Evolutionary conservation across 2,888 invertebrate species (phyloP).

Genomic region (Salticus scenicus): DNA sequence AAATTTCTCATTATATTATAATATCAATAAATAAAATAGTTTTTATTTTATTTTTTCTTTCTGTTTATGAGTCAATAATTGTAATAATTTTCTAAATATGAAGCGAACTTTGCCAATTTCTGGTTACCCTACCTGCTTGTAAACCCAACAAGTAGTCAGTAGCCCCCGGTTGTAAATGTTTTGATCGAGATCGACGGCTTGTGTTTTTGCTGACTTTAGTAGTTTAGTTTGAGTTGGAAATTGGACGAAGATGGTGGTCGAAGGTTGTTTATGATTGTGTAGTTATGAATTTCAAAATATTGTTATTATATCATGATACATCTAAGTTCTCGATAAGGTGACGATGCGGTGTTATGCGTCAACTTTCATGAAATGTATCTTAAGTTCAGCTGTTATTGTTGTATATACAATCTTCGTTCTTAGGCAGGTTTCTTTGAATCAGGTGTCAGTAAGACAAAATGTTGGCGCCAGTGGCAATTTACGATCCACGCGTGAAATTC

Average conservation of each 20-base stretch:
- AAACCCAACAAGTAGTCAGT: no score
- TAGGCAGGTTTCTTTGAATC: slow-evolving; percentile 60
- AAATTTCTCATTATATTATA: no score
- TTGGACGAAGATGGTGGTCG: neutral
- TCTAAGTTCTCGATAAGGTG: slow-evolving; percentile 15
- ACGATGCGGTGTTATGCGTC: slow-evolving; percentile 59
- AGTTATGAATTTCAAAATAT: neutral
- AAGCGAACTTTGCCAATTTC: no score
- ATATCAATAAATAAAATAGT: no score
- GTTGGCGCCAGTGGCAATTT: slow-evolving; percentile 32
- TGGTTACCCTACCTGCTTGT: no score
- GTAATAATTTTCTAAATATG: no score
- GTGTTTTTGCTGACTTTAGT: no score
- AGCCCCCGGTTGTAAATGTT: slow-evolving; percentile 1
- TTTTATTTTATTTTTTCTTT: no score
- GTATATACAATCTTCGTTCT: slow-evolving; percentile 52
- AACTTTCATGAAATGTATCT: slow-evolving; percentile 48
- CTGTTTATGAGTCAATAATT: no score
- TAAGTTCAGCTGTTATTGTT: slow-evolving; percentile 42
- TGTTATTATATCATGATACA: slow-evolving; percentile 33
- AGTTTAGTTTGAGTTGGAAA: neutral
- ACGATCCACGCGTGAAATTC: slow-evolving; percentile 45
- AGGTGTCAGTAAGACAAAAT: slow-evolving; percentile 56
- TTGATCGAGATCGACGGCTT: neutral
- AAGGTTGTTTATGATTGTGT: neutral